Conservation (phyloP, 2,797 vertebrate genomes). For the Nannoperca australis region DNA sequence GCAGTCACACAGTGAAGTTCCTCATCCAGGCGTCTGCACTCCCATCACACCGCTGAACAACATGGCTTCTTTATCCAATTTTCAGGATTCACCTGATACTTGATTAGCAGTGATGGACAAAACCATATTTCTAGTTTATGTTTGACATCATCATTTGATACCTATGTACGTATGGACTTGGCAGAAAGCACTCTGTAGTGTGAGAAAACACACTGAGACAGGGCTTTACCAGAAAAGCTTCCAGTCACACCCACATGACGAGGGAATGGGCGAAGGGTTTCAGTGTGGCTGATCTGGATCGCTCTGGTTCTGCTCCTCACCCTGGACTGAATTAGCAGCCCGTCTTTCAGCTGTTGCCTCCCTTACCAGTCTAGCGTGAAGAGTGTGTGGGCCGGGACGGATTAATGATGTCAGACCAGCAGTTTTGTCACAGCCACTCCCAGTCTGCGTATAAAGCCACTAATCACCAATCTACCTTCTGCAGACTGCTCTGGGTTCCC, state of each 20-base stretch:
- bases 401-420: conserved; percentile 75
- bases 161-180: conserved; percentile 20
- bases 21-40: conserved; percentile 9
- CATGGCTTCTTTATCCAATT: background rate
- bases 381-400: conserved; percentile 66
- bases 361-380: conserved; percentile 65
- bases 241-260: conserved; percentile 56
- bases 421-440: conserved; percentile 73
- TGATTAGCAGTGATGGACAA: background rate
- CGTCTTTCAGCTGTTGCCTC: conserved; percentile 62
- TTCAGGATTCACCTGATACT: background rate
- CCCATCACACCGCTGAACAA: background rate
- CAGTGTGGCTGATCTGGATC: conserved; percentile 63
- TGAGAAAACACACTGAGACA: conserved; percentile 35
- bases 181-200: conserved; percentile 19
- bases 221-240: conserved; percentile 46
- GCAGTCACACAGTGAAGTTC: background rate
- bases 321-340: conserved; percentile 63
- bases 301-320: conserved; percentile 63
- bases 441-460: conserved; percentile 73
- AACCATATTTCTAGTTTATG: background rate
- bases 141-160: background rate
- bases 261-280: conserved; percentile 40
- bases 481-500: conserved; percentile 47
- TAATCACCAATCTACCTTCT: conserved; percentile 71